Evolutionary conservation across 2,797 vertebrate genomes (phyloP).

Genomic region (Helostoma temminkii): DNA sequence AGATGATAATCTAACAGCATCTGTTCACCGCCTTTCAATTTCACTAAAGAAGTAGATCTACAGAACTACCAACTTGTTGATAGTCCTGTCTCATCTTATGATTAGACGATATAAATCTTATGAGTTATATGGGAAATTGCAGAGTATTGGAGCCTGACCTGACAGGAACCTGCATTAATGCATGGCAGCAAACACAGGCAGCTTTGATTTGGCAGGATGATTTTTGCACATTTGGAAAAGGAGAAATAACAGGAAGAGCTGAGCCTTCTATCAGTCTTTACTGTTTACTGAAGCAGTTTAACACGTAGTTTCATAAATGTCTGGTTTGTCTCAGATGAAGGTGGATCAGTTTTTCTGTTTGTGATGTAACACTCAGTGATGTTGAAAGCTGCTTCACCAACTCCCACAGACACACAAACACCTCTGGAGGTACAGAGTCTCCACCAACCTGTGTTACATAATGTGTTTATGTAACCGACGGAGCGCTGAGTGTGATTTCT

Average conservation of each 20-base stretch:
- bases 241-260: no score
- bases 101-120: no score
- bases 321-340: not conserved
- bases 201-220: not conserved
- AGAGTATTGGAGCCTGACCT: not conserved
- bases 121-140: not conserved
- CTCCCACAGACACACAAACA: constrained; percentile 20
- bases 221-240: not conserved
- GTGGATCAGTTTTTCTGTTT: constrained; percentile 14
- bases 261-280: not conserved
- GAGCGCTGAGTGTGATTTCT: not conserved
- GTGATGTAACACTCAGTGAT: constrained; percentile 22
- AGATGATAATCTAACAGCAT: not conserved
- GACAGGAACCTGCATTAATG: not conserved
- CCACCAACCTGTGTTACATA: constrained; percentile 34
- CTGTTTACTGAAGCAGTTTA: not conserved
- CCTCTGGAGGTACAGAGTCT: constrained; percentile 18
- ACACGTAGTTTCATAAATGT: not conserved
- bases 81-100: no score
- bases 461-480: constrained; percentile 35
- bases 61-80: not conserved
- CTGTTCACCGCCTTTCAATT: not conserved
- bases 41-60: no score
- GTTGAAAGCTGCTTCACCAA: constrained; percentile 10
- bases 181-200: no score